Evolutionary conservation across 2,797 vertebrate genomes (phyloP).

Genomic region (Thunnus albacares): DNA sequence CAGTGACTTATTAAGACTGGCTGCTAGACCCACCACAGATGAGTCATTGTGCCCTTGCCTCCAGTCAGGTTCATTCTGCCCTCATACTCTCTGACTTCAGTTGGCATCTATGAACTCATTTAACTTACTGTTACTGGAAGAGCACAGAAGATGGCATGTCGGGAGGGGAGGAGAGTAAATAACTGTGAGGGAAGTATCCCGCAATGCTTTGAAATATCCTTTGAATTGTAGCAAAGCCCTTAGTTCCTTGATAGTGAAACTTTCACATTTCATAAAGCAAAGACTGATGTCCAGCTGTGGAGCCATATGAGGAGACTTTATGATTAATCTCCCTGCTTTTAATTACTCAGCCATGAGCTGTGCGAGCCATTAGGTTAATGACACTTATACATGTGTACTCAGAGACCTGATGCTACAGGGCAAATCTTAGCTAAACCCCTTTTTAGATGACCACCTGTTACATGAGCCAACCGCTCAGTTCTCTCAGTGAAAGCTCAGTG

Average conservation of each 20-base stretch:
- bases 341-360: constrained; percentile 58
- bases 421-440: constrained; percentile 37
- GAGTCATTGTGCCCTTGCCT: constrained; percentile 73
- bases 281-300: constrained; percentile 22
- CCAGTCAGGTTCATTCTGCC: constrained; percentile 70
- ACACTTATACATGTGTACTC: constrained; percentile 57
- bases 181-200: constrained; percentile 36
- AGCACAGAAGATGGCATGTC: constrained; percentile 25
- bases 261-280: background rate
- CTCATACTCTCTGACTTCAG: constrained; percentile 60
- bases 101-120: constrained; percentile 69
- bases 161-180: constrained; percentile 32
- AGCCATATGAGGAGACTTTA: constrained; percentile 26
- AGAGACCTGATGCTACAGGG: constrained; percentile 45
- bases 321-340: constrained; percentile 59
- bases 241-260: background rate
- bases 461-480: constrained; percentile 15
- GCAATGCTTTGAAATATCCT: constrained; percentile 40
- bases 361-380: constrained; percentile 56
- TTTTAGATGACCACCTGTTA: constrained; percentile 59
- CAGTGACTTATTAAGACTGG: constrained; percentile 64
- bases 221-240: constrained; percentile 12
- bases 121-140: constrained; percentile 53
- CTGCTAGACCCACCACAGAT: constrained; percentile 57
- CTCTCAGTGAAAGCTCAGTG: constrained; percentile 17